phyloP scores from a whole-genome alignment of 2,113 vertebrate genomes.

The Stomatorhinus ivindoensis region DNA sequence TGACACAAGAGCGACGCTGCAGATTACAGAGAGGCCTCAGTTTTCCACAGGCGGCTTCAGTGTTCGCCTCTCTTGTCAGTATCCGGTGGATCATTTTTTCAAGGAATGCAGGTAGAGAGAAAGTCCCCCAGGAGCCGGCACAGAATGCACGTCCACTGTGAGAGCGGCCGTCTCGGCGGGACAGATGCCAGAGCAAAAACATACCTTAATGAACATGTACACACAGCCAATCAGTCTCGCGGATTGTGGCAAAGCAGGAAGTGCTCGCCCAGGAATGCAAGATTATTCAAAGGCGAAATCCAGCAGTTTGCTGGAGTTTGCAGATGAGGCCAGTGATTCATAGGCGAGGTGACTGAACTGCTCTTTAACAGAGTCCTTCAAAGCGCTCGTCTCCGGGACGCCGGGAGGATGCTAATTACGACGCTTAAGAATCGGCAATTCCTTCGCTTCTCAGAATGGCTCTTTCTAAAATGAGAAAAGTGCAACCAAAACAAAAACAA shows the following conservation, averaged over 20 bases:
- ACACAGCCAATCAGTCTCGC: constrained; percentile 24
- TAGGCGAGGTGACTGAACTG: constrained; percentile 30
- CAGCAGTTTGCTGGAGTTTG: constrained; percentile 26
- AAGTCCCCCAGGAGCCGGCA: neutral
- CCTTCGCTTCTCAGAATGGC: constrained; percentile 46
- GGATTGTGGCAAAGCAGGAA: constrained; percentile 17
- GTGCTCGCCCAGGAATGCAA: constrained; percentile 23
- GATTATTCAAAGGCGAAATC: constrained; percentile 28
- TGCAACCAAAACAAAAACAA: constrained; percentile 51
- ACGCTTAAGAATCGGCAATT: constrained; percentile 33
- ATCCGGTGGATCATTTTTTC: neutral
- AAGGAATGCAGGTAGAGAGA: neutral
- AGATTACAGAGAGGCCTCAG: neutral
- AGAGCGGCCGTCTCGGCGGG: neutral
- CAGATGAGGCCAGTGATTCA: constrained; percentile 36
- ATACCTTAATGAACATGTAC: constrained; percentile 21
- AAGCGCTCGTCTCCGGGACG: constrained; percentile 20
- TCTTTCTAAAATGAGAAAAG: constrained; percentile 46
- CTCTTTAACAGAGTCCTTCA: constrained; percentile 27
- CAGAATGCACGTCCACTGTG: neutral
- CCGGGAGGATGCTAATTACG: constrained; percentile 35
- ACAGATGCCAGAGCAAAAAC: constrained; percentile 11
- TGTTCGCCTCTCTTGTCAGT: neutral
- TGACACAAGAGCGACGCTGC: neutral
- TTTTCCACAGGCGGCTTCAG: neutral